A percentile compares a stretch with the other conserved stretches of the same genome.
Conservation (phyloP, 2,113 vertebrate genomes). For the Chionis minor region DNA sequence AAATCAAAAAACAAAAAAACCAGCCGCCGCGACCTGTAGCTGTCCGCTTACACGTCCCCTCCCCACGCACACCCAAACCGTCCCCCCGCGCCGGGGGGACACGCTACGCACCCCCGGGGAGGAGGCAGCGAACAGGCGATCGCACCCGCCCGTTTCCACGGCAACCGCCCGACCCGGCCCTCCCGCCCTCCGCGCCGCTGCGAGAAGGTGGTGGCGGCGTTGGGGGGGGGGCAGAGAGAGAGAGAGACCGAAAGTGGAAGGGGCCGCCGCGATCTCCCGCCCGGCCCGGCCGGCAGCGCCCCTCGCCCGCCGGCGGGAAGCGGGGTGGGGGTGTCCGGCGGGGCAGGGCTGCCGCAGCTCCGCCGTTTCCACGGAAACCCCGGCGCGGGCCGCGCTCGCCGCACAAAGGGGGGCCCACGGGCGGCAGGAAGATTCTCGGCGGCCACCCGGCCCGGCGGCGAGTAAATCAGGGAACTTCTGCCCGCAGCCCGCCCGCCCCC, state of each 20-base stretch:
- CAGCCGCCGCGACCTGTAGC: not conserved
- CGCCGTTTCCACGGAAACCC: conserved; percentile 74
- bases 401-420: conserved; percentile 39
- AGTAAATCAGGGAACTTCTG: not conserved
- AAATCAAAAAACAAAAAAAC: no score
- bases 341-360: not conserved
- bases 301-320: not conserved
- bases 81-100: not conserved
- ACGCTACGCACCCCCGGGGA: not conserved
- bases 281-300: not conserved
- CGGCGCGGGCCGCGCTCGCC: conserved; percentile 2
- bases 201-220: no score
- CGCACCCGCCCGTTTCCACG: conserved; percentile 55
- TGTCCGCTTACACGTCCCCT: not conserved
- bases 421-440: not conserved
- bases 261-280: not conserved
- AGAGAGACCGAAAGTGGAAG: conserved; percentile 28
- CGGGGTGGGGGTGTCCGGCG: not conserved
- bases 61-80: not conserved
- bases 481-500: not conserved
- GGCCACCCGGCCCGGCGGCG: not conserved
- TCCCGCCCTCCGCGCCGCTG: not conserved
- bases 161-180: conserved; percentile 45
- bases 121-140: not conserved
- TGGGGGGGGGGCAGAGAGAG: no score